Evolutionary conservation across 2,797 vertebrate genomes (phyloP), one percentile per base, ranked within the genome.

Genomic region (Clarias laeviceps): DNA sequence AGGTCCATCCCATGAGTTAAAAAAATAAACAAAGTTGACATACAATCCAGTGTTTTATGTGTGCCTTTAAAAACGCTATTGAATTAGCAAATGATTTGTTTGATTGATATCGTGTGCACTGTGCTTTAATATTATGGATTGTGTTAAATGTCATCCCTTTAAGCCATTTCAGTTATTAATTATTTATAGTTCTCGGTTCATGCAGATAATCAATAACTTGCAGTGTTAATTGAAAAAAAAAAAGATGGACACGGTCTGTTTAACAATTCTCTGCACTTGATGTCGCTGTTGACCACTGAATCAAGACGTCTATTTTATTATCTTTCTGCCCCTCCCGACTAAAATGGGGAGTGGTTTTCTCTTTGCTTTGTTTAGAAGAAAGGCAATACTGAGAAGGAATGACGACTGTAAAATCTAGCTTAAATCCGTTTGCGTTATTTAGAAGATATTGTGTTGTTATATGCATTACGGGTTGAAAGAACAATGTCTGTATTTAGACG

Each of bases 211-310:
- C 3, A 29, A 77, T 57, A 4, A 32, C 34, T 34, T n/a, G 0
- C 6, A 54, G 0, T 54, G 22, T 17, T 56, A 2, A 45, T 29
- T 76, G 22, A 2, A 29, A 12, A 29, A 20, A 20, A 59, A 2
- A 18, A 57, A 18, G 22, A n/a, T 50, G 12, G 8, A 68, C 14
- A 45, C 69, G 5, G 5, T 20, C 4, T 59, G 57, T 84, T 64
- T 40, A 0, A 56, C 18, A 29, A 29, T 3, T 40, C 29, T 17
- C 6, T 59, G 17, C 94, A 93, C 92, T 0, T 81, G 82, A 92
- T 85, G 91, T 86, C 91, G 74, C 89, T 94, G 92, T 90, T 91
- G 91, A 87, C 93, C 91, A 91, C 89, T 80, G 84, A 66, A 86
- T 68, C 34, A 54, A 84, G 77, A 80, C 0, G 15, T 56, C 0